These are phyloP conservation scores for Xylophagus ater DNA, from an alignment of 2,888 invertebrate species.

Conservation along the genomic window DNA sequence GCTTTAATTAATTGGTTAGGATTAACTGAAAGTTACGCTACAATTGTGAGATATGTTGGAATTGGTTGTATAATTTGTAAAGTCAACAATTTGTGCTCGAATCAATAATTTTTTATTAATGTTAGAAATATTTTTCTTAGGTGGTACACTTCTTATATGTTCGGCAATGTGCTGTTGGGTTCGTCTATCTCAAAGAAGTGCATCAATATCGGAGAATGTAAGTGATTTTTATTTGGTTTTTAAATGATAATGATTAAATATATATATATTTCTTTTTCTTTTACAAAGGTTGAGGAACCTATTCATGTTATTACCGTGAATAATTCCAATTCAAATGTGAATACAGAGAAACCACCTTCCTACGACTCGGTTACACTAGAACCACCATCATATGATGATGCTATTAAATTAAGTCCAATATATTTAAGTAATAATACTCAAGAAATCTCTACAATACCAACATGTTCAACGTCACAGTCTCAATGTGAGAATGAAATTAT, in stretches of 20 bases:
- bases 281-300: constrained; percentile 53
- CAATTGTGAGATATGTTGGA: constrained; percentile 60
- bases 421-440: neutral
- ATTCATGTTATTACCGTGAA: constrained; percentile 55
- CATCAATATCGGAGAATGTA: constrained; percentile 21
- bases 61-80: constrained; percentile 53
- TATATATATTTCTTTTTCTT: no score
- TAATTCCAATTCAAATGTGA: constrained; percentile 35
- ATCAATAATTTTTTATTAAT: constrained; percentile 28
- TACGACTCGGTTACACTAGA: constrained; percentile 55
- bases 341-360: constrained; percentile 59
- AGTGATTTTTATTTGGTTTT: neutral
- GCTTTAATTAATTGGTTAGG: constrained; percentile 66
- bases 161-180: constrained; percentile 67
- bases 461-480: no score
- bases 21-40: constrained; percentile 58
- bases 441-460: neutral
- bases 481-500: no score
- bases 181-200: constrained; percentile 39
- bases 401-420: constrained; percentile 55
- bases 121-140: constrained; percentile 23
- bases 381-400: constrained; percentile 63
- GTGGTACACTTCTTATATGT: constrained; percentile 61
- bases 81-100: neutral
- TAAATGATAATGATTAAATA: no score